These are phyloP conservation scores for Bombycilla garrulus DNA, from an alignment of 2,113 vertebrate genomes.

Conservation along the genomic window DNA sequence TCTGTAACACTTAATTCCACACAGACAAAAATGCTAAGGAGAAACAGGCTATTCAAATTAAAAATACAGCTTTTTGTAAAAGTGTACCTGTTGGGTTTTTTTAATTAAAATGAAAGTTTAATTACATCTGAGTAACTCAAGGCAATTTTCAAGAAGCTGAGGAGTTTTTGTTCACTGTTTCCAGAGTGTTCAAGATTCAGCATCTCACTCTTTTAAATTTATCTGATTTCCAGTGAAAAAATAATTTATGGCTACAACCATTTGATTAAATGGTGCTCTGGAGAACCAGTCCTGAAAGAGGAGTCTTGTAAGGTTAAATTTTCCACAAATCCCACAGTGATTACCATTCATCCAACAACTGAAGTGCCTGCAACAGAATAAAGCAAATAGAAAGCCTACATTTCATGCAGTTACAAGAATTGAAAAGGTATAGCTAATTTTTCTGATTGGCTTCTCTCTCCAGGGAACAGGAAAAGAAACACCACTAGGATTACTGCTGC, in stretches of 20 bases:
- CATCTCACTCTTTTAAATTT: background rate
- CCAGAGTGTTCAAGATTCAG: background rate
- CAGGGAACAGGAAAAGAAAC: background rate
- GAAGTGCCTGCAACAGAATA: background rate
- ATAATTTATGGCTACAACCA: background rate
- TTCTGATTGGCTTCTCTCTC: background rate
- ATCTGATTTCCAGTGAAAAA: background rate
- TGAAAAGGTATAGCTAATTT: background rate
- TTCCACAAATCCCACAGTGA: background rate
- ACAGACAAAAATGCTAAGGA: background rate
- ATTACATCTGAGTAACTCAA: conserved; percentile 9
- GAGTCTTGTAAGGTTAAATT: background rate
- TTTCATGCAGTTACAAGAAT: background rate
- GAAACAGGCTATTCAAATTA: background rate
- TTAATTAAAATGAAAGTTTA: background rate
- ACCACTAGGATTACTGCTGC: background rate
- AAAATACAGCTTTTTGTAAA: background rate
- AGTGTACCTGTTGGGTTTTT: background rate
- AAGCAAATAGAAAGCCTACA: background rate
- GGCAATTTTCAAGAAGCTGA: background rate
- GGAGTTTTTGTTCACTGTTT: background rate
- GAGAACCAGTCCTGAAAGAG: background rate
- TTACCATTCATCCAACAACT: background rate
- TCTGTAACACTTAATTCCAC: background rate
- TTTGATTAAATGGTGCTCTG: background rate